Conservation (phyloP, 1,140 invertebrate genomes). For the Cherax destructor region DNA sequence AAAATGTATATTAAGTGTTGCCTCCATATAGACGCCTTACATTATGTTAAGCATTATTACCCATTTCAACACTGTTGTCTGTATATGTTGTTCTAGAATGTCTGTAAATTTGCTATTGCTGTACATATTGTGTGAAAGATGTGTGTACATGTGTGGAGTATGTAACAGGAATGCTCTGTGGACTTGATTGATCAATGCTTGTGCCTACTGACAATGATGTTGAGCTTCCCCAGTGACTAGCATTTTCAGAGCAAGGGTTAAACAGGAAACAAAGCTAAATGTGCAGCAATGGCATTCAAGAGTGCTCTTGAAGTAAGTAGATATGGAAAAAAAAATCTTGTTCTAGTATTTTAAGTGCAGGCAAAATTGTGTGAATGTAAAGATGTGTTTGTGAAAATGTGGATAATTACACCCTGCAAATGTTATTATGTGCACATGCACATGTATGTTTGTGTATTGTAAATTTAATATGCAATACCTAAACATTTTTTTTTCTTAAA, state of each 20-base stretch:
- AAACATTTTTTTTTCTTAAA: conserved; percentile 16
- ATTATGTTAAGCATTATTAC: conserved; percentile 37
- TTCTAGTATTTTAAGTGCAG: background rate
- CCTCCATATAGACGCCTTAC: conserved; percentile 57
- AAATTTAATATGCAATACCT: background rate
- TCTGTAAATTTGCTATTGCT: conserved; percentile 60
- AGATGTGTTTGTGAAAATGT: conserved; percentile 14
- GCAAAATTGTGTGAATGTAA: background rate
- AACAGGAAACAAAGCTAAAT: conserved; percentile 3
- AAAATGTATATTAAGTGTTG: conserved; percentile 38
- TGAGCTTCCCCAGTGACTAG: conserved; percentile 22
- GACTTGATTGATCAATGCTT: conserved; percentile 19
- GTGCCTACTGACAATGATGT: conserved; percentile 23
- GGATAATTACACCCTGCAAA: conserved; percentile 1
- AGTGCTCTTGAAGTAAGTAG: too few relatives aligned
- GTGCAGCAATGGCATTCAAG: background rate
- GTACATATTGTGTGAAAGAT: conserved; percentile 49
- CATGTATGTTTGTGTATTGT: background rate
- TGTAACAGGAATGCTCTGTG: background rate
- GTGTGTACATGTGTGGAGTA: background rate
- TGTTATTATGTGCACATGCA: background rate
- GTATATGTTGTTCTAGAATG: conserved; percentile 62
- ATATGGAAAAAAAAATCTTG: too few relatives aligned
- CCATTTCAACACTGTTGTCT: conserved; percentile 41
- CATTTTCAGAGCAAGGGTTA: conserved; percentile 31